Evolutionary conservation across 2,797 vertebrate species (phyloP).

Genomic region (Caiman crocodilus): DNA sequence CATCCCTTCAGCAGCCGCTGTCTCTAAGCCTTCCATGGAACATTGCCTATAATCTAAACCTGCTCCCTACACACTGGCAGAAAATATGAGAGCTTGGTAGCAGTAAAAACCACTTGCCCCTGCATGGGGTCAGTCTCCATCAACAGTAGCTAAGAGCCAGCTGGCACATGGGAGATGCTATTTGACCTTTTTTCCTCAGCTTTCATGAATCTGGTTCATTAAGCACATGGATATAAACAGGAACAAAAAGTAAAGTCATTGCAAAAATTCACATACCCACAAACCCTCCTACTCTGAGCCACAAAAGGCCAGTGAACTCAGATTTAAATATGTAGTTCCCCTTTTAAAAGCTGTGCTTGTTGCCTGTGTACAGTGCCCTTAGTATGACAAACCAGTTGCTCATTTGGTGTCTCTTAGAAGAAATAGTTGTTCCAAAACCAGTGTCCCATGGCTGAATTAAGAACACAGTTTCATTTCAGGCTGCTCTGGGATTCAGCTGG

Average conservation of each 20-base stretch:
- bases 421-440: not conserved
- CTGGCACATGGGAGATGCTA: not conserved
- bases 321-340: not conserved
- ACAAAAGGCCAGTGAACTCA: not conserved
- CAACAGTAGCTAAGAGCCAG: not conserved
- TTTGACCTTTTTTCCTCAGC: not conserved
- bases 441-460: not conserved
- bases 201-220: not conserved
- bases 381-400: not conserved
- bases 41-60: too few species aligned
- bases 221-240: not conserved
- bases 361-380: not conserved
- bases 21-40: too few species aligned
- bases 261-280: not conserved
- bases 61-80: too few species aligned
- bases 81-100: too few species aligned
- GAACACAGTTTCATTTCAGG: slow-evolving; percentile 9
- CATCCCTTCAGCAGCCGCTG: not conserved
- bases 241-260: not conserved
- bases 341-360: not conserved
- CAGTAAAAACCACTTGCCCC: not conserved
- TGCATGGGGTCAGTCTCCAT: slow-evolving; percentile 11
- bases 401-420: not conserved
- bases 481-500: not conserved
- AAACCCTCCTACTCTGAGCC: not conserved